These are phyloP conservation scores for Lacerta bilineata DNA, from an alignment of 2,797 vertebrate genomes.

Conservation along the genomic window DNA sequence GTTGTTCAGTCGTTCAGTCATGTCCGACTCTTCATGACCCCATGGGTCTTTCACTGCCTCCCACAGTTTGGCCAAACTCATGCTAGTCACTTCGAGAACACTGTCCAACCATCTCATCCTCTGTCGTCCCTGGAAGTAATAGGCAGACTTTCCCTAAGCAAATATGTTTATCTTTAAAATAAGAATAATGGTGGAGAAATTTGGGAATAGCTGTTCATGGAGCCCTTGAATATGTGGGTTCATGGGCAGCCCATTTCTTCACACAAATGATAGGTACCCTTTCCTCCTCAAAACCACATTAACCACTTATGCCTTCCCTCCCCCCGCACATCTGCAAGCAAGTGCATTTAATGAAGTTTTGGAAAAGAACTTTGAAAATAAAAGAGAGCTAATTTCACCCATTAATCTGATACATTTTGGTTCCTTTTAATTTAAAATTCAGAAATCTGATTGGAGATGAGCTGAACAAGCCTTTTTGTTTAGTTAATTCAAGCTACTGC, in stretches of 20 bases:
- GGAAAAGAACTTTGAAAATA: constrained; percentile 67
- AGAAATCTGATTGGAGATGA: constrained; percentile 43
- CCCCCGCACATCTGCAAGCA: neutral
- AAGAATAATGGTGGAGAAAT: neutral
- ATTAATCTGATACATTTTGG: constrained; percentile 65
- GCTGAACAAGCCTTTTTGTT: constrained; percentile 53
- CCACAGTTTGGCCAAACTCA: no score
- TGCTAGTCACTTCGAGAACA: no score
- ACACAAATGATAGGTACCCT: neutral
- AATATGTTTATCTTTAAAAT: neutral
- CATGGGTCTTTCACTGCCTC: no score
- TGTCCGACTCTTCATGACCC: no score
- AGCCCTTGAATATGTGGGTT: neutral
- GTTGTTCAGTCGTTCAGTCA: no score
- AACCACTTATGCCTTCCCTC: no score
- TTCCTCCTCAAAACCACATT: neutral
- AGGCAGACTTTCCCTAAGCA: neutral
- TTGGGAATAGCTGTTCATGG: neutral
- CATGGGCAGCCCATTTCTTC: neutral
- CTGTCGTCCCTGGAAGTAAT: no score
- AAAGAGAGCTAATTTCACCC: constrained; percentile 58
- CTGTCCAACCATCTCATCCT: no score
- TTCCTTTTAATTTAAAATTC: constrained; percentile 63
- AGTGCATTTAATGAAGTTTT: constrained; percentile 68
- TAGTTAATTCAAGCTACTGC: constrained; percentile 41